Conservation (phyloP, 2,888 invertebrate genomes). For the Ectropis crepuscularia region DNA sequence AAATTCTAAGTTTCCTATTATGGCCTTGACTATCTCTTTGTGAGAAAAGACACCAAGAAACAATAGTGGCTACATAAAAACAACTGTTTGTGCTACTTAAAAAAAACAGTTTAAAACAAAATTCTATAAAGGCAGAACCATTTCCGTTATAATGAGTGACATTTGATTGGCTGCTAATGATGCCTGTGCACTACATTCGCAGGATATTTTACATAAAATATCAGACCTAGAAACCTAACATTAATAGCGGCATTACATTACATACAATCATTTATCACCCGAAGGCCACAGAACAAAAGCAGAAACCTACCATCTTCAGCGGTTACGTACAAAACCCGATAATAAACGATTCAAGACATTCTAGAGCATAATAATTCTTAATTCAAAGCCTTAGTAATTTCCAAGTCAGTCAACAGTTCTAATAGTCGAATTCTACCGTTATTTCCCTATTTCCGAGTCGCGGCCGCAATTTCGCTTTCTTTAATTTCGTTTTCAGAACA, state of each 20-base stretch:
- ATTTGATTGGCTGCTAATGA: no score
- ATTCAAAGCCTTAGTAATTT: slow-evolving; percentile 33
- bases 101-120: no score
- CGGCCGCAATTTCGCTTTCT: slow-evolving; percentile 56
- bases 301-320: slow-evolving; percentile 7
- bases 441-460: slow-evolving; percentile 22
- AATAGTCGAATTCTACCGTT: slow-evolving; percentile 31
- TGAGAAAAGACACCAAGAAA: no score
- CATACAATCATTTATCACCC: slow-evolving; percentile 27
- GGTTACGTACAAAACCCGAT: slow-evolving; percentile 15
- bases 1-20: no score
- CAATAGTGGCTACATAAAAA: no score
- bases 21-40: no score
- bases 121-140: no score
- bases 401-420: slow-evolving; percentile 26
- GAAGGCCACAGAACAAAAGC: slow-evolving; percentile 31
- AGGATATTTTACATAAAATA: no score
- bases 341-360: slow-evolving; percentile 1
- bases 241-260: neutral
- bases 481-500: slow-evolving; percentile 57
- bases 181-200: no score
- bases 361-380: slow-evolving; percentile 19
- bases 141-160: no score
- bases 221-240: neutral
- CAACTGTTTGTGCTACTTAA: no score